Evolutionary conservation across 53 echinoderm and acorn worm genomes (phyloP), one percentile per base, ranked within the genome.

Genomic region (Hippasteria phrygiana): DNA sequence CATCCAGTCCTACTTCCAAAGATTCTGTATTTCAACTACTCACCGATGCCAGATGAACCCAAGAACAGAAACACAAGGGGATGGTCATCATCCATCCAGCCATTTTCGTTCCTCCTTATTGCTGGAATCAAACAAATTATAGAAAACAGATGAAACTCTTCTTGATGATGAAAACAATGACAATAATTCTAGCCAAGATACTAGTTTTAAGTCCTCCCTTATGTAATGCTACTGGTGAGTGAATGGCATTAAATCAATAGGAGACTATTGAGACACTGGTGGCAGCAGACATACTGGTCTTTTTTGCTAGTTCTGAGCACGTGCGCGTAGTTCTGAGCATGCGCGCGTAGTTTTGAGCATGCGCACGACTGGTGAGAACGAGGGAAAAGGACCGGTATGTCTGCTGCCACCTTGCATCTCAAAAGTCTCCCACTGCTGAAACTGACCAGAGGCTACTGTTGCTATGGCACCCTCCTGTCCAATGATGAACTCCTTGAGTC

Each of bases 51-150:
- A 55, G 98, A 97, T 71, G 98, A 97, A 12, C 98, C 98, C 9
- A 97, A 77, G 71, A 97, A 97, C 55, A 97, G 86, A 42, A 97
- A 97, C 11, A 97, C 98, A 9, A 97, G 90, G 18, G 98, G 98
- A 70, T 97, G 98, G 38, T 97, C 98, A 18, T 97, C 98, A 87
- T 97, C 98, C 95, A 95, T 95, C 98, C 98, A 97, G 37, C 98
- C 98, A 88, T 97, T 97, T 77, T 97, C 98, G 76, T 97, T 97
- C 66, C 98, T 88, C 56, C 98, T 81, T 46, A 97, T 94, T 78
- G 98, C 98, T 97, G 75, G 24, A 28, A 33, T 43, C 28, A 29
- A 28, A 13, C 13, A 37, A 54, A 36, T 6, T 20, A 37, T 1
- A 0, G 12, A 5, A 1, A 78, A 36, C 20, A 37, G 39, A 39